Percentiles rank a stretch among this genome's conserved stretches.
Evolutionary conservation across 2,797 vertebrate genomes (phyloP).

Genomic region (Champsocephalus esox): DNA sequence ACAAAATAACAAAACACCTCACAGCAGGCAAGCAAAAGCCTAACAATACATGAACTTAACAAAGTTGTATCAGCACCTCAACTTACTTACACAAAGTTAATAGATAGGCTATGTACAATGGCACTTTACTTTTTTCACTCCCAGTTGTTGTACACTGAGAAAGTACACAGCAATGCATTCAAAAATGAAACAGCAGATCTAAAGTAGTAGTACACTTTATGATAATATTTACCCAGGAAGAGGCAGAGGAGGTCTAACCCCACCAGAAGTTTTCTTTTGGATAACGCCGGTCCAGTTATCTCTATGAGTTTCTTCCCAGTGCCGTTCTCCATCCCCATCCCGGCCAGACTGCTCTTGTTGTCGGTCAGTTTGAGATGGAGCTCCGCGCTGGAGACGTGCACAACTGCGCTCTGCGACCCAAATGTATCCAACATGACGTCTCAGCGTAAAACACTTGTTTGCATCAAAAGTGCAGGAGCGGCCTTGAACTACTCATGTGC

Average conservation of each 20-base stretch:
- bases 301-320: slow-evolving; percentile 61
- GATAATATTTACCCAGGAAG: slow-evolving; percentile 66
- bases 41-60: background rate
- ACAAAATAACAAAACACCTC: background rate
- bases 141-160: background rate
- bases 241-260: slow-evolving; percentile 79
- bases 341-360: slow-evolving; percentile 34
- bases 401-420: slow-evolving; percentile 39
- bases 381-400: slow-evolving; percentile 46
- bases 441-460: background rate
- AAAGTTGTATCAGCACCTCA: background rate
- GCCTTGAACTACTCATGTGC: slow-evolving; percentile 11
- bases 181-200: background rate
- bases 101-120: background rate
- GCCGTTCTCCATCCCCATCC: slow-evolving; percentile 63
- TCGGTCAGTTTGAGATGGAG: slow-evolving; percentile 68
- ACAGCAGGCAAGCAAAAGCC: background rate
- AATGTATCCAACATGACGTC: slow-evolving; percentile 69
- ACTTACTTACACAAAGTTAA: background rate
- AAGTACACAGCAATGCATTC: background rate
- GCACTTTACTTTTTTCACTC: background rate
- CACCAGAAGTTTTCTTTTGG: slow-evolving; percentile 75
- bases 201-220: too few relatives aligned
- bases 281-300: slow-evolving; percentile 61
- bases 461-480: slow-evolving; percentile 30